These are phyloP conservation scores for Porites lobata DNA, from an alignment of 92 coral and sea anemone species.

Conservation along the genomic window DNA sequence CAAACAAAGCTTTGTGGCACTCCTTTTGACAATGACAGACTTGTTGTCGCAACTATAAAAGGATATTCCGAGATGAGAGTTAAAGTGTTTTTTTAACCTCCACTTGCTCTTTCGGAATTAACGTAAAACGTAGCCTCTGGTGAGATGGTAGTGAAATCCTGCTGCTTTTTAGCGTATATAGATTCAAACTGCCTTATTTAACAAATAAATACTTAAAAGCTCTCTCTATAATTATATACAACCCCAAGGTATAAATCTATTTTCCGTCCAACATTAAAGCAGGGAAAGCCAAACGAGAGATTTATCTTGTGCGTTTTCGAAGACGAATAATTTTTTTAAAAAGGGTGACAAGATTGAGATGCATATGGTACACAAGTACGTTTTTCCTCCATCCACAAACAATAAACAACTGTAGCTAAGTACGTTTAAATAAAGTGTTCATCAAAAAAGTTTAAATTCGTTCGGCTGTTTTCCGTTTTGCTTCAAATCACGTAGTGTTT, in stretches of 20 bases:
- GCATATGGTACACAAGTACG: not conserved
- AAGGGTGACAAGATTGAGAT: not conserved
- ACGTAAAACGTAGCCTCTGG: not conserved
- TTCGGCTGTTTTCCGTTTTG: not conserved
- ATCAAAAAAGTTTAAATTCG: not conserved
- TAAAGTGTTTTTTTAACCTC: no score
- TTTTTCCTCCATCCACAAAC: not conserved
- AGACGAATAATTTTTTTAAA: not conserved
- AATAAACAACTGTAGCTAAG: not conserved
- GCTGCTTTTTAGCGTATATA: not conserved
- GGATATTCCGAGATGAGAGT: no score
- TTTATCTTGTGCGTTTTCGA: not conserved
- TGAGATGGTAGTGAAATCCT: not conserved
- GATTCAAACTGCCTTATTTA: not conserved
- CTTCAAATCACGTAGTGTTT: not conserved
- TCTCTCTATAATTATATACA: conserved; percentile 3
- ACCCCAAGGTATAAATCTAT: not conserved
- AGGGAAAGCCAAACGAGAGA: not conserved
- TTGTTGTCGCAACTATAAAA: not conserved
- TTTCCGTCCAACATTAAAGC: conserved; percentile 3
- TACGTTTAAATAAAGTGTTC: not conserved
- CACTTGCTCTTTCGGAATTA: not conserved
- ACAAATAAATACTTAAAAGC: not conserved
- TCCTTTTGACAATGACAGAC: not conserved
- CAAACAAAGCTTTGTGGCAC: conserved; percentile 7